These are phyloP conservation scores for Hypomecis punctinalis DNA, from an alignment of 2,888 invertebrate species.

Conservation along the genomic window DNA sequence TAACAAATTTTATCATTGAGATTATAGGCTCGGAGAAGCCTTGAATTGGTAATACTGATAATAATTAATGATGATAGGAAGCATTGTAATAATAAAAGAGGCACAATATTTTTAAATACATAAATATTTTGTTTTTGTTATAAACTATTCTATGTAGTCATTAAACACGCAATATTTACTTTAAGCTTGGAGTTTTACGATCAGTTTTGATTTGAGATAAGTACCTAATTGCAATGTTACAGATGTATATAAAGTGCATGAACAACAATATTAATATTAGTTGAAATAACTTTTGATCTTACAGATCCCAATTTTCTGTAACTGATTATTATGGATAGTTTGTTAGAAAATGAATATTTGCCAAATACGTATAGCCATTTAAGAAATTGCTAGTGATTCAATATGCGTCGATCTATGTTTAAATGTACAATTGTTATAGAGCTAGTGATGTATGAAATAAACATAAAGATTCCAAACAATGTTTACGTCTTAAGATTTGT, in stretches of 20 bases:
- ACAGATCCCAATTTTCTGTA: too few species aligned
- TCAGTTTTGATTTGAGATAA: too few species aligned
- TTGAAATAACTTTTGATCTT: too few species aligned
- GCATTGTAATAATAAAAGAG: slow-evolving; percentile 1
- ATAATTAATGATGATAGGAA: slow-evolving; percentile 13
- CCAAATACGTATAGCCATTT: too few species aligned
- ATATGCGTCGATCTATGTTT: too few species aligned
- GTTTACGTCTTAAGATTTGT: not conserved
- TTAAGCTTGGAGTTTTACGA: not conserved
- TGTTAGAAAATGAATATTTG: too few species aligned
- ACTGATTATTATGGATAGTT: too few species aligned
- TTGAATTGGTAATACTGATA: slow-evolving; percentile 44
- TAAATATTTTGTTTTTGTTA: not conserved
- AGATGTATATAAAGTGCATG: not conserved
- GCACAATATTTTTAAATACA: not conserved
- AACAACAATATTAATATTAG: not conserved
- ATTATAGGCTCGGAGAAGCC: slow-evolving; percentile 41
- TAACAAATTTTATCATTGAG: slow-evolving; percentile 50
- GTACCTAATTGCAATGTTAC: not conserved
- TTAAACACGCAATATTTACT: not conserved
- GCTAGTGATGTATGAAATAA: too few species aligned
- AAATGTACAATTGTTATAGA: too few species aligned
- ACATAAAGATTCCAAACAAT: not conserved
- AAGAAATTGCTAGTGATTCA: too few species aligned
- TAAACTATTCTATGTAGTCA: not conserved